Conservation (phyloP, 2,113 vertebrate species). For the Marmota monax region DNA sequence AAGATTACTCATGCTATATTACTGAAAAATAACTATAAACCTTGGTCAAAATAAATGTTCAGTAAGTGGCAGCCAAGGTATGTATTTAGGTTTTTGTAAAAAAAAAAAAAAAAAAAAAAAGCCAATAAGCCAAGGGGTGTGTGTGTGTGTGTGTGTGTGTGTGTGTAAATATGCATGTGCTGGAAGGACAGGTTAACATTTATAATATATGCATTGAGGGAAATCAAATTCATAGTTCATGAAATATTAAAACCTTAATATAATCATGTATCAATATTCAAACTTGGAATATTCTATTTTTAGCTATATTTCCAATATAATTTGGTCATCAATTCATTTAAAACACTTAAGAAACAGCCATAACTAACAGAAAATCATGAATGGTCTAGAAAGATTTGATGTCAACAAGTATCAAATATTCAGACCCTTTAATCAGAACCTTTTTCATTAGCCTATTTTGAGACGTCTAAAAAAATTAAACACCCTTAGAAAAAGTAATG, state of each 20-base stretch:
- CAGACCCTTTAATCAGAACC: background rate
- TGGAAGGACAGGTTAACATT: background rate
- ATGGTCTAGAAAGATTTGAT: conserved; percentile 20
- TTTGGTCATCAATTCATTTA: background rate
- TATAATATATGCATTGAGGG: background rate
- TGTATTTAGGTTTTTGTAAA: too few species aligned
- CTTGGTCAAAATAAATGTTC: background rate
- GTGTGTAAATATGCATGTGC: too few species aligned
- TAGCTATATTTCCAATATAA: conserved; percentile 31
- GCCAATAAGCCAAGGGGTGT: background rate
- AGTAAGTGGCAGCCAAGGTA: too few species aligned
- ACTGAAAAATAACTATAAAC: conserved; percentile 5
- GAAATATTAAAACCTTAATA: conserved; percentile 43
- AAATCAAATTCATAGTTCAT: background rate
- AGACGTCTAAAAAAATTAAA: conserved; percentile 24
- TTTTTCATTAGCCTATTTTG: background rate
- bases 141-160: background rate
- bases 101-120: too few species aligned
- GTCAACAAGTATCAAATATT: conserved; percentile 31
- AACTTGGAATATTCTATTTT: conserved; percentile 3
- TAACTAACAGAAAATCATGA: conserved; percentile 53
- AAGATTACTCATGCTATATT: background rate
- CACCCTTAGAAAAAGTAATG: background rate
- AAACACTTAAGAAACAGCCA: conserved; percentile 44
- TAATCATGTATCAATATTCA: background rate